These are phyloP conservation scores for Odontamblyopus lacepedii DNA, from an alignment of 2,797 vertebrate genomes.

Conservation along the genomic window DNA sequence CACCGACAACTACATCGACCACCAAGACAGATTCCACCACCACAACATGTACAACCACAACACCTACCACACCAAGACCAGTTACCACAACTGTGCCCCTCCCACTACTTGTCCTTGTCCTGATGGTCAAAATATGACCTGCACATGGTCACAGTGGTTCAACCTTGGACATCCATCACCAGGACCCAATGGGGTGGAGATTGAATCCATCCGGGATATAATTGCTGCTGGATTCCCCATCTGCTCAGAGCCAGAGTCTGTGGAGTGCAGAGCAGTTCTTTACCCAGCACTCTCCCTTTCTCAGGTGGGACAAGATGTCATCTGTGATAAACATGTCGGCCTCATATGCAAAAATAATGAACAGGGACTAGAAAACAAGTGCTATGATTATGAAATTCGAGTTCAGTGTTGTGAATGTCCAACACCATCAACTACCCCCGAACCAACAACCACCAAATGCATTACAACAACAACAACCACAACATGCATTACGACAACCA, in stretches of 20 bases:
- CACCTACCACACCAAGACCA: neutral
- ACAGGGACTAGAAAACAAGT: conserved; percentile 7
- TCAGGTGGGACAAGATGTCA: conserved; percentile 26
- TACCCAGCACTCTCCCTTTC: conserved; percentile 17
- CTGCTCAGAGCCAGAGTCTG: conserved; percentile 20
- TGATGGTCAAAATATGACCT: neutral
- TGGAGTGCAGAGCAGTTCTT: conserved; percentile 30
- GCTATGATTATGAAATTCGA: conserved; percentile 49
- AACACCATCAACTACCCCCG: neutral
- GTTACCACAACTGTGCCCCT: neutral
- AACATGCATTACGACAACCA: too few relatives aligned
- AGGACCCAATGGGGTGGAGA: conserved; percentile 32
- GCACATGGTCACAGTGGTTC: conserved; percentile 28
- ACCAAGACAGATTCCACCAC: neutral
- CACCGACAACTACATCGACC: too few relatives aligned
- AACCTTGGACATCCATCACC: conserved; percentile 28
- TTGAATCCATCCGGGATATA: conserved; percentile 26
- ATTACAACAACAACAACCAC: too few relatives aligned
- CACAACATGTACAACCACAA: neutral
- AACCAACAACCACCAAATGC: too few relatives aligned
- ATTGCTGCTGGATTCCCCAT: conserved; percentile 8
- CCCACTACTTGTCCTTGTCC: neutral
- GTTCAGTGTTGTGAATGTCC: conserved; percentile 30
- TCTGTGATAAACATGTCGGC: conserved; percentile 33
- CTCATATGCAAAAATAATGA: conserved; percentile 46